Evolutionary conservation across 2,888 invertebrate genomes (phyloP).

Genomic region (Cerastis rubricosa): DNA sequence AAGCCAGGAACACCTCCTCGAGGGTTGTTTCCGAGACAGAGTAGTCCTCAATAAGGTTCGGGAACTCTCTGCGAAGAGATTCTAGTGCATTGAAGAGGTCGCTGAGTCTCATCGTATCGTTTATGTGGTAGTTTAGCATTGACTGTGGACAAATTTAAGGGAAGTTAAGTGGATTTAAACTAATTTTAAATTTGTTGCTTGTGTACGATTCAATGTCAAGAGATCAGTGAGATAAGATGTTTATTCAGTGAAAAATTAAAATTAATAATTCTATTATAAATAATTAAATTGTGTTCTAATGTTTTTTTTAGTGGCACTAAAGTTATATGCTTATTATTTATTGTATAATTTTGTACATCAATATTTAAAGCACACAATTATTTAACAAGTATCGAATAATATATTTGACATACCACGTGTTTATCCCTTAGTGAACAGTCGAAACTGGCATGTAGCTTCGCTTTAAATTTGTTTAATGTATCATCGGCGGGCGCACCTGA

Average conservation of each 20-base stretch:
- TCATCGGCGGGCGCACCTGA: slow-evolving; percentile 74
- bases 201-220: no score
- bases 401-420: slow-evolving; percentile 89
- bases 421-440: slow-evolving; percentile 92
- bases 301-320: no score
- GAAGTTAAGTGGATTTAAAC: neutral
- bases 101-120: slow-evolving; percentile 91
- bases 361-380: no score
- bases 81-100: slow-evolving; percentile 92
- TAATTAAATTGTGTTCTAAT: no score
- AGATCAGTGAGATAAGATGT: no score
- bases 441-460: slow-evolving; percentile 88
- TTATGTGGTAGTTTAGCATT: slow-evolving; percentile 93
- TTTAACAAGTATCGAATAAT: neutral
- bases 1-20: slow-evolving; percentile 93
- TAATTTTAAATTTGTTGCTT: no score
- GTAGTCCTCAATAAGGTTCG: slow-evolving; percentile 93
- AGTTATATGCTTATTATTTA: no score
- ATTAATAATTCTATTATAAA: no score
- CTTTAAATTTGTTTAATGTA: slow-evolving; percentile 82
- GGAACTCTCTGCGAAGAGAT: slow-evolving; percentile 80
- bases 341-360: no score
- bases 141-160: slow-evolving; percentile 82
- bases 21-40: slow-evolving; percentile 95
- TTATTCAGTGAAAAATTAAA: no score